Evolutionary conservation across 2,113 vertebrate species (phyloP).

Genomic region (Zosterops pallidus): DNA sequence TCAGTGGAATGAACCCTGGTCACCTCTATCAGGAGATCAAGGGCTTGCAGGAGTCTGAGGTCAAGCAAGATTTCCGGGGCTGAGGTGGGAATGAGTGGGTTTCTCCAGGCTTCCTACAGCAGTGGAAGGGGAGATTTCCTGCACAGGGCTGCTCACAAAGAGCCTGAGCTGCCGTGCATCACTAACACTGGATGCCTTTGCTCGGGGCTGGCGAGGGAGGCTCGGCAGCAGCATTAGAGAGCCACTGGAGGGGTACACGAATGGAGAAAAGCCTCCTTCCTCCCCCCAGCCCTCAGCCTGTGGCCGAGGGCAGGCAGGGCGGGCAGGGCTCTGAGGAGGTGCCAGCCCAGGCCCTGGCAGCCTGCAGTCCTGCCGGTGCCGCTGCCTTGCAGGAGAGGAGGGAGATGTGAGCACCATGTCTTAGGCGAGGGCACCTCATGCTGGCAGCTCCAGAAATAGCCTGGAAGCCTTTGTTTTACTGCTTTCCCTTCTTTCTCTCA

Average conservation of each 20-base stretch:
- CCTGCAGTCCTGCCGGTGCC: slow-evolving; percentile 23
- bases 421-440: slow-evolving; percentile 71
- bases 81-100: accelerated
- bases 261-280: background rate
- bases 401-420: slow-evolving; percentile 6
- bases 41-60: background rate
- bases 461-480: slow-evolving; percentile 47
- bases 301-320: background rate
- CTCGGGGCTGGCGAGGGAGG: background rate
- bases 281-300: background rate
- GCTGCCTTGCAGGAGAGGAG: background rate
- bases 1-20: background rate
- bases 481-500: background rate
- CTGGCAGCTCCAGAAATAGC: slow-evolving; percentile 64
- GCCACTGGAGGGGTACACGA: background rate
- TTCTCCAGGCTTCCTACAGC: background rate
- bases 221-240: background rate
- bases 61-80: background rate
- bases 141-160: background rate
- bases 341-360: slow-evolving; percentile 35
- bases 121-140: background rate
- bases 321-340: background rate
- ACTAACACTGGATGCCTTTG: background rate
- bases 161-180: background rate
- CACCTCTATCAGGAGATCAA: background rate